Conservation (phyloP, 2,113 vertebrate species). For the Nipponia nippon region DNA sequence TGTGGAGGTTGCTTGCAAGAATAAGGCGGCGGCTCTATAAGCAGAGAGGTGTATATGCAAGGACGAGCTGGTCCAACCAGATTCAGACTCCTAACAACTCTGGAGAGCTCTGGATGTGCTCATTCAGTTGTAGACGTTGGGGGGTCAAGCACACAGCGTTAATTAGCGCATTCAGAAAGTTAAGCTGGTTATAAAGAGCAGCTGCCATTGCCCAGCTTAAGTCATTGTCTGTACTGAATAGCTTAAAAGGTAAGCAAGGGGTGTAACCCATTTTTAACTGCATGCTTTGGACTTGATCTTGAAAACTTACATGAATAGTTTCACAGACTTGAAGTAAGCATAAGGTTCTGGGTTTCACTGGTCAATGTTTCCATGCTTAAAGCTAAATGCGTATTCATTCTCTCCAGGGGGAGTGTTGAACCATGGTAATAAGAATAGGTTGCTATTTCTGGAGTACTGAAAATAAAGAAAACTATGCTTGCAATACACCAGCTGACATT, state of each 20-base stretch:
- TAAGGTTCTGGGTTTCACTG: not conserved
- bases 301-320: not conserved
- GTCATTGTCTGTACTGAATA: not conserved
- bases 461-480: not conserved
- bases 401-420: not conserved
- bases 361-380: not conserved
- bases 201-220: not conserved
- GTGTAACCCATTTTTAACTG: not conserved
- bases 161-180: not conserved
- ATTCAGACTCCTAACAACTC: not conserved
- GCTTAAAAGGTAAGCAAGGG: not conserved
- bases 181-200: not conserved
- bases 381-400: not conserved
- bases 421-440: not conserved
- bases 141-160: not conserved
- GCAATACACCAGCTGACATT: not conserved
- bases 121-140: not conserved
- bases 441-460: constrained; percentile 10
- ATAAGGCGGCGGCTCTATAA: not conserved
- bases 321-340: not conserved
- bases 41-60: not conserved
- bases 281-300: not conserved
- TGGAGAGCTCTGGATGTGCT: not conserved
- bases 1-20: not conserved
- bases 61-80: not conserved